Percentiles rank a stretch among this genome's conserved stretches.
Evolutionary conservation across 2,113 vertebrate genomes (phyloP).

Genomic region (Mormyrus iriodes): DNA sequence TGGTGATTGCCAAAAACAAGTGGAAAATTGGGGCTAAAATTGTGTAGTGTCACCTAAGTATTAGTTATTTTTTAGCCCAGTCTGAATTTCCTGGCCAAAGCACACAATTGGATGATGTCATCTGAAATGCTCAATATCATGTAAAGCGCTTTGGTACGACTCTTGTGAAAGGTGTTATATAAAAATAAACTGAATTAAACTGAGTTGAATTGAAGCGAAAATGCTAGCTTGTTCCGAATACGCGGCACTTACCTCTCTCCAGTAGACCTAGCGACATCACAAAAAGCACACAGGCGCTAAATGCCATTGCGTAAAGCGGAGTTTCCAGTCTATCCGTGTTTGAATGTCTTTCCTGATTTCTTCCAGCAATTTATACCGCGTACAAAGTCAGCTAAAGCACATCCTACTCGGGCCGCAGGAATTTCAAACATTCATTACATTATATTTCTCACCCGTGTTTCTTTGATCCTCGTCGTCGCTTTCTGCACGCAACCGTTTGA

Average conservation of each 20-base stretch:
- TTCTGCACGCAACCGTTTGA: background rate
- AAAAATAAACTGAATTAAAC: too few species aligned
- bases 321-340: background rate
- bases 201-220: background rate
- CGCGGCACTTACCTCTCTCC: background rate
- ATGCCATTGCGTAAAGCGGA: background rate
- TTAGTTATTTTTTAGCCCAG: too few species aligned
- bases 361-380: background rate
- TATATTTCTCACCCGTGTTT: background rate
- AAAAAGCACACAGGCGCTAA: background rate
- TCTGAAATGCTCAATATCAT: too few species aligned
- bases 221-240: background rate
- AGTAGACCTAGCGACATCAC: background rate
- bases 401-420: background rate
- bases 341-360: background rate
- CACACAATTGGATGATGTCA: too few species aligned
- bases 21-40: background rate
- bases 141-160: too few species aligned
- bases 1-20: background rate
- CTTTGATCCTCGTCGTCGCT: background rate
- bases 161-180: too few species aligned
- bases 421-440: background rate
- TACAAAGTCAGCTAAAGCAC: background rate
- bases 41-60: too few species aligned
- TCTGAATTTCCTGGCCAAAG: too few species aligned